phyloP scores from a whole-genome alignment of 2,888 invertebrate genomes.

The Alviniconcha strummeri region DNA sequence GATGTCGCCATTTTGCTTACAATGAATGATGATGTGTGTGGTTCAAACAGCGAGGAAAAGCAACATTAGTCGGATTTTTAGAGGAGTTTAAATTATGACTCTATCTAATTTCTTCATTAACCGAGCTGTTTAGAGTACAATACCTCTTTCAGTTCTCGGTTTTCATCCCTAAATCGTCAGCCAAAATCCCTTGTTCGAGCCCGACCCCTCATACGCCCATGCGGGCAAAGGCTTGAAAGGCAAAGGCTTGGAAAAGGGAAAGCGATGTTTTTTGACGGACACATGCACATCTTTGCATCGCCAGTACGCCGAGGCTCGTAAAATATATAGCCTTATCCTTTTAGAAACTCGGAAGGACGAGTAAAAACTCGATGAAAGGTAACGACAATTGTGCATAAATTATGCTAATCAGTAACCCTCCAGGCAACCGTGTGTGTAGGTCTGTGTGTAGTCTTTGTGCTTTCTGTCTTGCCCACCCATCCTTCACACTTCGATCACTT shows the following conservation, averaged over 20 bases:
- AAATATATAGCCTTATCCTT: slow-evolving; percentile 34
- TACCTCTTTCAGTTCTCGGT: slow-evolving; percentile 35
- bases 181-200: slow-evolving; percentile 34
- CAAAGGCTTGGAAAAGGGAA: slow-evolving; percentile 29
- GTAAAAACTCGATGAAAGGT: slow-evolving; percentile 41
- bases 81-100: slow-evolving; percentile 35
- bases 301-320: slow-evolving; percentile 37
- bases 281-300: slow-evolving; percentile 35
- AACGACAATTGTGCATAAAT: slow-evolving; percentile 52
- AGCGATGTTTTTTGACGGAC: slow-evolving; percentile 36
- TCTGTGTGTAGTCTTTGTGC: slow-evolving; percentile 21
- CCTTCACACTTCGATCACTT: not conserved
- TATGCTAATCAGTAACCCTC: slow-evolving; percentile 54
- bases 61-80: slow-evolving; percentile 32
- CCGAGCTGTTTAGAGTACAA: slow-evolving; percentile 39
- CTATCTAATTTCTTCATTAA: slow-evolving; percentile 34
- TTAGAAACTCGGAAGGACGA: slow-evolving; percentile 37
- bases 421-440: slow-evolving; percentile 9
- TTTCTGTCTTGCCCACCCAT: slow-evolving; percentile 24
- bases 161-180: slow-evolving; percentile 31
- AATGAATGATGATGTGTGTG: slow-evolving; percentile 42
- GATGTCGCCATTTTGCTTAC: slow-evolving; percentile 46
- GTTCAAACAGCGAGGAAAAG: slow-evolving; percentile 38
- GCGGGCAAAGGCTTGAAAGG: slow-evolving; percentile 38
- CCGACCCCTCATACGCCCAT: slow-evolving; percentile 35